Base-by-base conservation (phyloP, 2,113 vertebrate genomes). In the Lates calcarifer region DNA sequence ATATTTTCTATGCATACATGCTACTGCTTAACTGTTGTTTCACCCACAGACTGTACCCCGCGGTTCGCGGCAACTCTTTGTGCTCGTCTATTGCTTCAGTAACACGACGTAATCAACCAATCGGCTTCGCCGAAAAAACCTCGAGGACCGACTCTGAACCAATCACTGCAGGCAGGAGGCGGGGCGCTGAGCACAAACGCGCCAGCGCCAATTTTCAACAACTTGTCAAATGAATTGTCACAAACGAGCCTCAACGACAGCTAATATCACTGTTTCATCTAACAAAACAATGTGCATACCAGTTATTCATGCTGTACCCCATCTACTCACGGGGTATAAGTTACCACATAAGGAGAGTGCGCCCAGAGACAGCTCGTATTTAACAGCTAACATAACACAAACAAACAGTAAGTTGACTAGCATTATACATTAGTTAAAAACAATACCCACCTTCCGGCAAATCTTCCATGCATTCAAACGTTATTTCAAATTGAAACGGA, bases 401-500 rank as follows among this genome's bases (percentile, higher is more conserved):
- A 24, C 28, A 56, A 35, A 74, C 3, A 64, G 11, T n/a, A 18
- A 22, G n/a, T 22, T 53, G n/a, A 65, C 20, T 26, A 17, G 3
- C 20, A 33, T 24, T 47, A 22, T 26, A 45, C 1, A 31, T 20
- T 20, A 33, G 17, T 5, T 53, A 17, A 47, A 60, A 13, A 72
- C 11, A 57, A 39, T 8, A 77, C 96, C 91, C 76, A 98, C 97
- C 97, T 87, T 97, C 96, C 0, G 95, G 94, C 45, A 98, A 91
- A 82, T 96, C 96, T 83, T 98, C 97, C 94, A 89, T 97, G 91
- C 97, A 98, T 79, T 98, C 97, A 91, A 98, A 98, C 17, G 96
- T 97, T 82, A 98, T 96, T 91, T 98, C 97, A 87, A 98, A 98
- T 87, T 97, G 97, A 81, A 98, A 97, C 1, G 97, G 97, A 66